Evolutionary conservation across 92 coral and sea anemone genomes (phyloP), one percentile per base, ranked within the genome.

Genomic region (Zoanthus sociatus): DNA sequence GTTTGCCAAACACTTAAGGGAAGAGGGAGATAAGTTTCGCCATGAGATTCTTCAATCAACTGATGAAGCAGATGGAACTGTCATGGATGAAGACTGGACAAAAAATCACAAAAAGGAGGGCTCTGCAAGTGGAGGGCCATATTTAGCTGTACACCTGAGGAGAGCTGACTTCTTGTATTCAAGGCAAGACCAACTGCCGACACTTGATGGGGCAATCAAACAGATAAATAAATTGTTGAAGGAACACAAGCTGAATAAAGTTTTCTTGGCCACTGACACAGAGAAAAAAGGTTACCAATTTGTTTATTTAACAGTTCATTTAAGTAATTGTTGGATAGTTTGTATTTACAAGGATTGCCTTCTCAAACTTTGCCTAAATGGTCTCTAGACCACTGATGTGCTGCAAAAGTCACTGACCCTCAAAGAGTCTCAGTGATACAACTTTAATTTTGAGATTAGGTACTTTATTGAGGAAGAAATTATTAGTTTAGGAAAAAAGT

Each of bases 141-240:
- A 97, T 76, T 86, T 97, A 30, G 99, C 93, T 9, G 96, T 97
- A 32, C 99, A 97, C 78, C 78, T 95, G 60, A 88, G 99, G 61
- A 91, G 98, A 53, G 98, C 96, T 14, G 99, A 97, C 76, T 97
- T 97, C 60, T 94, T 97, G 6, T 92, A 97, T 91, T 98, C 98
- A 21, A 96, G 96, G 32, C 90, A 96, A 21, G 94, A 95, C 46
- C 83, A 86, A 20, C 94, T 97, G 18, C 99, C 99, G 56, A 92
- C 96, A 0, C 85, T 97, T 42, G 98, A 97, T 42, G 94, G 93
- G 21, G 94, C 95, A 56, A 92, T 94, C 55, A 95, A 93, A 79
- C 99, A 97, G 88, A 92, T 97, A 7, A 88, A 95, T 66, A 88
- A 91, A 68, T 89, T 97, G 15, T 77, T 97, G 53, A 86, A 93